Evolutionary conservation across 1,140 invertebrate genomes (phyloP).

Genomic region (Drosophila bocki): DNA sequence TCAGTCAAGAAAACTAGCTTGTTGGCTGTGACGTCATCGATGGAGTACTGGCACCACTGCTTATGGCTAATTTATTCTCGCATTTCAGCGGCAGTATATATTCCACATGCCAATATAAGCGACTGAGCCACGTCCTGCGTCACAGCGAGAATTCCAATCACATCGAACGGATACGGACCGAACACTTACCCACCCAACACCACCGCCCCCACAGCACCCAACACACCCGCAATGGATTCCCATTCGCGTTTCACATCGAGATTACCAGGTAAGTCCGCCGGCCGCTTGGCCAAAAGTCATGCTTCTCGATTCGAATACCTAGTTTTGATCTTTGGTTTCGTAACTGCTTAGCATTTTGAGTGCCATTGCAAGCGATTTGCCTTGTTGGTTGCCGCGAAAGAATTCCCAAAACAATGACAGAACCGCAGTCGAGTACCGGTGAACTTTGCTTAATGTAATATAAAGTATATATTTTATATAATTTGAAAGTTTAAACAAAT

Average conservation of each 20-base stretch:
- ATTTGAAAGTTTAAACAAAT: too few relatives aligned
- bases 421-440: neutral
- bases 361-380: slow-evolving; percentile 19
- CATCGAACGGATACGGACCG: slow-evolving; percentile 26
- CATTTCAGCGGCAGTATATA: slow-evolving; percentile 56
- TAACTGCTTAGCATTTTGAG: slow-evolving; percentile 51
- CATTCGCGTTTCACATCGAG: slow-evolving; percentile 73
- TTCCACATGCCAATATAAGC: slow-evolving; percentile 61
- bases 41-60: slow-evolving; percentile 31
- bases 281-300: slow-evolving; percentile 14
- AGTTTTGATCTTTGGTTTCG: slow-evolving; percentile 45
- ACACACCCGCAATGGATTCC: slow-evolving; percentile 55
- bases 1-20: slow-evolving; percentile 53
- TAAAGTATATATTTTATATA: too few relatives aligned
- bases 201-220: slow-evolving; percentile 4
- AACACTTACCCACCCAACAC: slow-evolving; percentile 7
- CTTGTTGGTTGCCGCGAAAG: slow-evolving; percentile 23
- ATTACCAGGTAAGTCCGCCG: slow-evolving; percentile 69
- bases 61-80: slow-evolving; percentile 70
- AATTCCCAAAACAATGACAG: slow-evolving; percentile 27
- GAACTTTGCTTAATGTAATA: neutral
- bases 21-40: slow-evolving; percentile 61
- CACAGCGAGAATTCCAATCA: slow-evolving; percentile 44
- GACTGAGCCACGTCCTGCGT: slow-evolving; percentile 46
- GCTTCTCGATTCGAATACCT: slow-evolving; percentile 22